phyloP scores from a whole-genome alignment of 1,140 invertebrate genomes.

The Melanaphis sacchari region DNA sequence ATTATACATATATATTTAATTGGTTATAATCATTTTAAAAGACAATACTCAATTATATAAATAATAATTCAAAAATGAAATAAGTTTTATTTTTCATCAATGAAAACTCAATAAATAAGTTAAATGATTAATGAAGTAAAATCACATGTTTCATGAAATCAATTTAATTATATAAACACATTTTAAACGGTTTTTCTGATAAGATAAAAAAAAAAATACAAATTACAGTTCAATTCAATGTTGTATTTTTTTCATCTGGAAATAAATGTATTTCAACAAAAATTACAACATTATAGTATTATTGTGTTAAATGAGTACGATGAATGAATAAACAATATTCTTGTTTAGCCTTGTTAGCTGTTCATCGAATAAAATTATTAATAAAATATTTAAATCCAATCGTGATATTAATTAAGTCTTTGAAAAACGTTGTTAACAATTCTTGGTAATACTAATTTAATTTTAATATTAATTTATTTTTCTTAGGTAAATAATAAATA shows the following conservation, averaged over 20 bases:
- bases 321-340: neutral
- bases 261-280: neutral
- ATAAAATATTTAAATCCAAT: neutral
- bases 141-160: neutral
- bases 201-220: neutral
- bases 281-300: neutral
- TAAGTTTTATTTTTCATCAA: neutral
- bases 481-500: neutral
- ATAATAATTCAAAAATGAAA: neutral
- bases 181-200: neutral
- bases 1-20: neutral
- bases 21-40: neutral
- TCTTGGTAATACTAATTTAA: neutral
- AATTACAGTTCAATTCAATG: neutral
- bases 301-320: neutral
- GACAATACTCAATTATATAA: neutral
- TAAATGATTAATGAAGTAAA: neutral
- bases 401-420: neutral
- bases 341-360: neutral
- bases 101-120: neutral
- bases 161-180: neutral
- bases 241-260: neutral
- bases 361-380: constrained; percentile 17
- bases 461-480: neutral
- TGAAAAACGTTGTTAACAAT: neutral